Conservation (phyloP, 1,140 invertebrate genomes). For the Xylocopa sonorina region DNA sequence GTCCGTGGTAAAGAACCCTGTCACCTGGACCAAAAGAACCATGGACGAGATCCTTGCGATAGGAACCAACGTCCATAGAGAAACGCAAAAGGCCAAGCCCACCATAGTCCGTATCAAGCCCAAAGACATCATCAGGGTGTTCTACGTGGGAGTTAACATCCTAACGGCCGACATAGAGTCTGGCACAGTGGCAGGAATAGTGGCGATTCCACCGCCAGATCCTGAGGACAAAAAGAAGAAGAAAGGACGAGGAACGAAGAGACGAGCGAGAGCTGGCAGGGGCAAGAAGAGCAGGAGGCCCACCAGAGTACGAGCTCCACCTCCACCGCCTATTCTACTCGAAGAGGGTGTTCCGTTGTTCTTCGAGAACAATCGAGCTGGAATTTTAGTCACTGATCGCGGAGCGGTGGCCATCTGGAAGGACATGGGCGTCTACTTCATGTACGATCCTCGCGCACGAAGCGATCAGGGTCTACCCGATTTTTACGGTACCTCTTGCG, state of each 20-base stretch:
- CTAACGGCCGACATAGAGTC: constrained; percentile 73
- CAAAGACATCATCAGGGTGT: constrained; percentile 71
- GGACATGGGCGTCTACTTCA: constrained; percentile 74
- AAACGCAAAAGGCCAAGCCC: constrained; percentile 57
- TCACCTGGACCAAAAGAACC: constrained; percentile 76
- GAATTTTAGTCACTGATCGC: constrained; percentile 68
- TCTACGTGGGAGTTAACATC: constrained; percentile 71
- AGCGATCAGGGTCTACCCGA: constrained; percentile 63
- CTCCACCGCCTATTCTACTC: constrained; percentile 64
- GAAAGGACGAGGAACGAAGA: constrained; percentile 32
- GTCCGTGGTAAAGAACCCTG: constrained; percentile 73
- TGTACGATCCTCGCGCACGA: constrained; percentile 70
- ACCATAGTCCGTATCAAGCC: constrained; percentile 61
- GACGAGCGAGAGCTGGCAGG: constrained; percentile 32
- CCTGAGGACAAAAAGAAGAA: constrained; percentile 65
- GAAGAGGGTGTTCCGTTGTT: constrained; percentile 71
- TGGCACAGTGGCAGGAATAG: constrained; percentile 62
- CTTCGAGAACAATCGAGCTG: constrained; percentile 73
- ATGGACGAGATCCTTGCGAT: constrained; percentile 75
- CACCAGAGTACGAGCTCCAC: constrained; percentile 50
- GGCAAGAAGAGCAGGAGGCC: constrained; percentile 47
- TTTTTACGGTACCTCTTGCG: constrained; percentile 65
- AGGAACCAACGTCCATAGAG: constrained; percentile 64
- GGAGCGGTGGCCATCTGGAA: constrained; percentile 73
- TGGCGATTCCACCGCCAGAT: constrained; percentile 59